These are phyloP conservation scores for Litoditis marina DNA, from an alignment of 2,888 invertebrate species.

Conservation along the genomic window DNA sequence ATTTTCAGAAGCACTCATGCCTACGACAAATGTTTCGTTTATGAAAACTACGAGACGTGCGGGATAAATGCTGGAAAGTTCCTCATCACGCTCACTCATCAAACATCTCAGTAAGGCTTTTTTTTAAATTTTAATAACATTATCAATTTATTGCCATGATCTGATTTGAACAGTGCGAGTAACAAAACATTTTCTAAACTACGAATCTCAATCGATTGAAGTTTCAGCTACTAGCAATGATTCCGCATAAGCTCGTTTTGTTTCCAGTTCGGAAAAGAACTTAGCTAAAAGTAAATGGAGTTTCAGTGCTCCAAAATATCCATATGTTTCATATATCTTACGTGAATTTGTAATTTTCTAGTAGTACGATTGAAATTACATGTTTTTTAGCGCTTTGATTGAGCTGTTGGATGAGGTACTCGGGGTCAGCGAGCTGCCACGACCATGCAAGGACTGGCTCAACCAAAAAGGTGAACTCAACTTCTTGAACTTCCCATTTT, in stretches of 20 bases:
- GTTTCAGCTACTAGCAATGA: no score
- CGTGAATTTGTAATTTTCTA: no score
- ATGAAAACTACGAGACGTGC: slow-evolving; percentile 46
- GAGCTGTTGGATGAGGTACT: slow-evolving; percentile 27
- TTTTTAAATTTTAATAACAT: not conserved
- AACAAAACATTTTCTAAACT: no score
- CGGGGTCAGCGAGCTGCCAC: slow-evolving; percentile 24
- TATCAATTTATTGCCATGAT: no score
- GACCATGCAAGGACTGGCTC: slow-evolving; percentile 39
- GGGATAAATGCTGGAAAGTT: slow-evolving; percentile 46
- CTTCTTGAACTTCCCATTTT: no score
- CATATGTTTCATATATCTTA: no score
- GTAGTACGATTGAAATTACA: no score
- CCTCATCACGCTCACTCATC: slow-evolving; percentile 45
- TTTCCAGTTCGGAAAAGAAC: not conserved
- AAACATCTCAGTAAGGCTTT: slow-evolving; percentile 45
- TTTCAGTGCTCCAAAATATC: no score
- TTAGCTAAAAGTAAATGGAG: not conserved
- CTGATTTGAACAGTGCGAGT: no score
- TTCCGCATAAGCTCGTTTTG: not conserved
- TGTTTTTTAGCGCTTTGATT: slow-evolving; percentile 21
- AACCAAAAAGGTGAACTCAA: slow-evolving; percentile 41
- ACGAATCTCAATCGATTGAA: no score
- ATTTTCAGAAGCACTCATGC: slow-evolving; percentile 36
- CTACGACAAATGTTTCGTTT: slow-evolving; percentile 54